Conservation (phyloP, 2,113 vertebrate genomes). For the Canis aureus region DNA sequence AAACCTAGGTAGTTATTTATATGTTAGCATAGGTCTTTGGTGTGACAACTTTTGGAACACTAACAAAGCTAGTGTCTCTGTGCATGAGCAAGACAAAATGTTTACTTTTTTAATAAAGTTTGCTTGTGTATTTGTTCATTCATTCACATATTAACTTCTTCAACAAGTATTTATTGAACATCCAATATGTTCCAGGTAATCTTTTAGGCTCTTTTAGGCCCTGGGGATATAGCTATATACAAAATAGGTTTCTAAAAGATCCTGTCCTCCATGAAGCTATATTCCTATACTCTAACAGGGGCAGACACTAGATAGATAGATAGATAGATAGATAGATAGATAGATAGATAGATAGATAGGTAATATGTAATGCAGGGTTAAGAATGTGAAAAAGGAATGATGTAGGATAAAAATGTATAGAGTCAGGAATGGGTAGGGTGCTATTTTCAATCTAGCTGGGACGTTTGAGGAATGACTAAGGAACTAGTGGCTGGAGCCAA, state of each 20-base stretch:
- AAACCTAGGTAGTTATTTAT: neutral
- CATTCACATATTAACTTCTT: neutral
- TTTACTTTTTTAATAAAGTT: neutral
- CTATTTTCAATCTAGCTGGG: neutral
- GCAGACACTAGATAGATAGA: neutral
- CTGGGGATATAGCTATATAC: neutral
- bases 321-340: neutral
- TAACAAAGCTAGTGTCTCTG: neutral
- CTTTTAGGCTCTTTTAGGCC: neutral
- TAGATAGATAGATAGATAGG: neutral
- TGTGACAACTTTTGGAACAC: neutral
- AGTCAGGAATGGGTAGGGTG: neutral
- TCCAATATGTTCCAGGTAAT: neutral
- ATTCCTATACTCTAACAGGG: neutral
- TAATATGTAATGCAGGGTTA: neutral
- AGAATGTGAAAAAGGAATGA: neutral
- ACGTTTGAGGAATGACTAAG: neutral
- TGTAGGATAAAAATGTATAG: neutral
- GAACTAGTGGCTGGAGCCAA: neutral
- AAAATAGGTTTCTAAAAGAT: neutral
- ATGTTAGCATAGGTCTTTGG: neutral
- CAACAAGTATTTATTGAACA: neutral
- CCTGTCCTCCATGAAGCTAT: neutral
- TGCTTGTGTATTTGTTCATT: neutral
- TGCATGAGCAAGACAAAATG: neutral